Evolutionary conservation across 1,140 invertebrate genomes (phyloP).

Genomic region (Ips typographus): DNA sequence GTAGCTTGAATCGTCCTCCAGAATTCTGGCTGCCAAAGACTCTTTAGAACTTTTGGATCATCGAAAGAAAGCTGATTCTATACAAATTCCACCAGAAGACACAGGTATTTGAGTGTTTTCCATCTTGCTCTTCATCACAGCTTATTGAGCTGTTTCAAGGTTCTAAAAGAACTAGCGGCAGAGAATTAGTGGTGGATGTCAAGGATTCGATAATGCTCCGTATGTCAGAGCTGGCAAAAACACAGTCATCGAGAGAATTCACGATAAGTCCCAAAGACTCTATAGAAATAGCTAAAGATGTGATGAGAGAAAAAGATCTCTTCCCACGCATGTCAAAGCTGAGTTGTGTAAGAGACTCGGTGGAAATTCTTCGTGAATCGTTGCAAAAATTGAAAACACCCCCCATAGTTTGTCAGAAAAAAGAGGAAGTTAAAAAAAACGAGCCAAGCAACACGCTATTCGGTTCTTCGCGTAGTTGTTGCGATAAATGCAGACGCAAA

Average conservation of each 20-base stretch:
- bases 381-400: constrained; percentile 5
- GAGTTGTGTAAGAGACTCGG: constrained; percentile 28
- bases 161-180: background rate
- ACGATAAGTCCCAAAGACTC: constrained; percentile 13
- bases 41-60: constrained; percentile 26
- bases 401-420: constrained; percentile 6
- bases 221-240: constrained; percentile 18
- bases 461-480: background rate
- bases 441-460: background rate
- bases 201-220: constrained; percentile 36
- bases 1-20: background rate
- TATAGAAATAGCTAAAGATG: constrained; percentile 21
- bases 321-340: constrained; percentile 22
- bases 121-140: too few relatives aligned
- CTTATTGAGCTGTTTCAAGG: too few relatives aligned
- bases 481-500: constrained; percentile 16
- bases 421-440: constrained; percentile 7
- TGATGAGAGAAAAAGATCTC: background rate
- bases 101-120: too few relatives aligned
- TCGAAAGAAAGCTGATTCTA: too few relatives aligned
- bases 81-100: too few relatives aligned
- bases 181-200: constrained; percentile 16
- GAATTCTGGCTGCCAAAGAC: constrained; percentile 28
- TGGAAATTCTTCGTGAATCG: constrained; percentile 34
- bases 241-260: background rate